Evolutionary conservation across 2,797 vertebrate genomes (phyloP).

Genomic region (Hozukius guyotensis): DNA sequence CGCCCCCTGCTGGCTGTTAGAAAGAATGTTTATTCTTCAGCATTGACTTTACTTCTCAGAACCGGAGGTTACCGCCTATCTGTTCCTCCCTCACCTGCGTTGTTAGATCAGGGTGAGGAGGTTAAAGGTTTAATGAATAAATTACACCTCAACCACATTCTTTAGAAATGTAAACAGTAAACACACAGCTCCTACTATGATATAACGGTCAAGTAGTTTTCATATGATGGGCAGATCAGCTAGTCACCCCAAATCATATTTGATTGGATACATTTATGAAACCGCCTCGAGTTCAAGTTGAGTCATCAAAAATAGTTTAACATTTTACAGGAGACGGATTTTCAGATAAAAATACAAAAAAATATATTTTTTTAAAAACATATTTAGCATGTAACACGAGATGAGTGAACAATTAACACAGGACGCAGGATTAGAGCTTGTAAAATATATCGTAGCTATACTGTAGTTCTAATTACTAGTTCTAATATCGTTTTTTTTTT

Average conservation of each 20-base stretch:
- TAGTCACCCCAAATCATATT: neutral
- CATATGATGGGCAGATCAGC: neutral
- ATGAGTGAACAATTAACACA: no score
- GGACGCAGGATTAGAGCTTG: neutral
- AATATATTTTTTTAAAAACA: neutral
- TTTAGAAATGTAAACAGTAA: neutral
- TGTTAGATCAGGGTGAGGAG: no score
- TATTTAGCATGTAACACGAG: neutral
- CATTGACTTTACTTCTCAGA: no score
- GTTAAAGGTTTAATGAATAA: no score
- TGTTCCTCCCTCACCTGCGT: neutral
- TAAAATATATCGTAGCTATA: neutral
- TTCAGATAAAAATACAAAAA: no score
- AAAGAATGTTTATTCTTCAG: no score
- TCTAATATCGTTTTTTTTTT: neutral
- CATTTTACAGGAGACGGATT: neutral
- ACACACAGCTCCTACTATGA: neutral
- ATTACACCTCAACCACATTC: no score
- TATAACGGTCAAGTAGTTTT: neutral
- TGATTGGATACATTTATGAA: neutral
- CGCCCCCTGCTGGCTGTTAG: no score
- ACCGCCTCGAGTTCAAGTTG: no score
- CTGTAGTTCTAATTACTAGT: neutral
- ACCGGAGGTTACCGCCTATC: fast-evolving
- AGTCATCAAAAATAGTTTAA: no score